Conservation (phyloP, 2,797 vertebrate species). For the Acanthurus tractus region DNA sequence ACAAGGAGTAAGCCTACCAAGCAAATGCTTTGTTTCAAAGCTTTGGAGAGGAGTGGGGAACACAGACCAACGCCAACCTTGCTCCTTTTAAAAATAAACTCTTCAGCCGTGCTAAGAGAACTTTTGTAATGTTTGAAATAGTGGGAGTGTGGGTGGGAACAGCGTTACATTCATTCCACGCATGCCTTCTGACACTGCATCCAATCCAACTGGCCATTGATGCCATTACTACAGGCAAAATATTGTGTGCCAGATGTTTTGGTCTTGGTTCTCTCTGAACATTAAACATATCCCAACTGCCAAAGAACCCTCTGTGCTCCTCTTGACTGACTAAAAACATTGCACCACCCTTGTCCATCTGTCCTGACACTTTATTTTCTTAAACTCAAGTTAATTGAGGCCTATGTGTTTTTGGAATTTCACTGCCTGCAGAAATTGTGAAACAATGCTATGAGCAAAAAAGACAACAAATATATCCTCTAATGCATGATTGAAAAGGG, state of each 20-base stretch:
- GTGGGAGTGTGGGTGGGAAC: slow-evolving; percentile 65
- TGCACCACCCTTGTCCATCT: not conserved
- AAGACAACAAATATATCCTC: not conserved
- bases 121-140: slow-evolving; percentile 68
- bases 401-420: not conserved
- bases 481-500: not conserved
- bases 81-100: slow-evolving; percentile 66
- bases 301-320: not conserved
- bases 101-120: slow-evolving; percentile 32
- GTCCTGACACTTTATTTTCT: not conserved
- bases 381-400: not conserved
- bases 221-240: slow-evolving; percentile 56
- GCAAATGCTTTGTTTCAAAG: slow-evolving; percentile 33
- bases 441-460: not conserved
- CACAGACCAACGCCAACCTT: slow-evolving; percentile 27
- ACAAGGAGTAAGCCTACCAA: slow-evolving; percentile 19
- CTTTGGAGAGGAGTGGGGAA: slow-evolving; percentile 14
- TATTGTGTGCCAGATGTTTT: slow-evolving; percentile 57
- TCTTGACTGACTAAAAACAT: not conserved
- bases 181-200: slow-evolving; percentile 64
- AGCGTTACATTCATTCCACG: slow-evolving; percentile 68
- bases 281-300: slow-evolving; percentile 23
- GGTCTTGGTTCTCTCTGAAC: slow-evolving; percentile 20
- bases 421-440: not conserved
- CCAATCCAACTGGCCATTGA: slow-evolving; percentile 44